Evolutionary conservation across 1,140 invertebrate species (phyloP), one percentile per base, ranked within the genome.

Genomic region (Carposina sasakii): DNA sequence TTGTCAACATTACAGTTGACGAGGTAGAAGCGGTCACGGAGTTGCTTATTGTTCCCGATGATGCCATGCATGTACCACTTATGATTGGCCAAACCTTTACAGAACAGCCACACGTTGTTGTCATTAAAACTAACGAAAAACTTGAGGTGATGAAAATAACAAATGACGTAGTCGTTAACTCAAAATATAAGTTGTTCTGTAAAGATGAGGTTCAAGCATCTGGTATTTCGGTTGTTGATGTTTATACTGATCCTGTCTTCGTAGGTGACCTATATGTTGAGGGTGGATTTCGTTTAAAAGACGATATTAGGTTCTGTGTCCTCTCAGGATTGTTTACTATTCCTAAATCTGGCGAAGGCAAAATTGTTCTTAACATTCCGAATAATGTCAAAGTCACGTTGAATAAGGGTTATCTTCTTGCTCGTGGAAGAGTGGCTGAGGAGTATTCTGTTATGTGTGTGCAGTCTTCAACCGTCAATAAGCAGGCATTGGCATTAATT

Each of bases 1-100:
- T 13, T 1, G 16, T 12, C 9, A 12, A 26, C 17, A 21, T 46
- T 2, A 5, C 2, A 1, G 15, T 46, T 12, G 44, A 46, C 12
- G 20, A 13, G 12, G 31, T 46, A 10, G 31, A 3, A 3, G 44
- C 44, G 9, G 16, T 24, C 10, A 15, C 26, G 17, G 44, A 46
- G 5, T 10, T 46, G 12, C 12, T 22, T 15, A 13, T 46, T 1
- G 44, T 46, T 10, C 44, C 44, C 5, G 44, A 46, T 23, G 16
- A 21, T 20, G 23, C n/a, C 22, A 37, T 36, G 40, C 8, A 33
- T 17, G 28, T 44, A 4, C 21, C 31, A 3, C 15, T 51, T 1
- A 26, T 52, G 26, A 24, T 52, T n/a, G 49, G 48, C 1, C 48
- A 50, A 19, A 23, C 48, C n/a, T 50, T 34, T 23, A 50, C 48